These are phyloP conservation scores for Theonella swinhoei DNA, from an alignment of 37 sponge, comb jelly and placozoan species.

Conservation along the genomic window DNA sequence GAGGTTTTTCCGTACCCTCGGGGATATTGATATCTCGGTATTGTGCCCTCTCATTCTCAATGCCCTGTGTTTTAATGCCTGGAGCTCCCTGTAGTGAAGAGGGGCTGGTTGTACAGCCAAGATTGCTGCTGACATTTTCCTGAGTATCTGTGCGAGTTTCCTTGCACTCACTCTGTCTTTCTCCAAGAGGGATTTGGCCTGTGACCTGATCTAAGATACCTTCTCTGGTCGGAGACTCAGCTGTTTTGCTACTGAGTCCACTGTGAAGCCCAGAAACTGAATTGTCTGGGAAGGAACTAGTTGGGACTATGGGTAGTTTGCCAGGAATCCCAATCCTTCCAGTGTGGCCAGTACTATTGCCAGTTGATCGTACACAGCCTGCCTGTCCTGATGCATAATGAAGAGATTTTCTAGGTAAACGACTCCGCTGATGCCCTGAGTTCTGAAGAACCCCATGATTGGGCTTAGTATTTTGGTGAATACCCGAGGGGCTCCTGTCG, in stretches of 20 bases:
- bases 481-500: constrained; percentile 17
- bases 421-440: neutral
- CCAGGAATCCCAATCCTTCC: constrained; percentile 2
- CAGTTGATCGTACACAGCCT: neutral
- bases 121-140: constrained; percentile 8
- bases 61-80: constrained; percentile 7
- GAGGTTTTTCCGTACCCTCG: neutral
- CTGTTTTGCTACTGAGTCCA: neutral
- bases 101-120: constrained; percentile 23
- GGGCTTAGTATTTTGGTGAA: constrained; percentile 18
- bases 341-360: neutral
- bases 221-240: constrained; percentile 3
- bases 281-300: neutral
- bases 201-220: neutral
- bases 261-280: neutral
- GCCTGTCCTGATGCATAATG: neutral
- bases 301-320: neutral
- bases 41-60: neutral
- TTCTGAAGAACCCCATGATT: neutral
- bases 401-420: neutral
- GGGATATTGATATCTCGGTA: neutral
- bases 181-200: neutral
- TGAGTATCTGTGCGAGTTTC: constrained; percentile 3
- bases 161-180: neutral
- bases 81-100: constrained; percentile 11